Percentiles rank a stretch among this genome's conserved stretches.
phyloP scores from a whole-genome alignment of 2,797 vertebrate genomes.

The Microctenopoma lineatum region DNA sequence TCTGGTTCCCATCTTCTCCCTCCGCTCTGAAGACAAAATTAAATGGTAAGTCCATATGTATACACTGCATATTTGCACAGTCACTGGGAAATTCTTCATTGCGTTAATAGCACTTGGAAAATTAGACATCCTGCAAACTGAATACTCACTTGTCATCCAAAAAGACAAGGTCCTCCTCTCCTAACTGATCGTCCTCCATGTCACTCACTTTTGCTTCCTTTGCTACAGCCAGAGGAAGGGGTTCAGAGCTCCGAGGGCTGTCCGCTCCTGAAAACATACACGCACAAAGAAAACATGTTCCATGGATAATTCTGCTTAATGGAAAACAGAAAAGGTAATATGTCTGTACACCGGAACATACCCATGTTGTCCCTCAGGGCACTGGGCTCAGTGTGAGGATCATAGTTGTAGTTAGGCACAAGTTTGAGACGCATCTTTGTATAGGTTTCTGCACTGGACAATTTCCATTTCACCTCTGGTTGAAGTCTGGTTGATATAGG shows the following conservation, averaged over 20 bases:
- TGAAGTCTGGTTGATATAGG: conserved; percentile 75
- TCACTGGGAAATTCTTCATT: not conserved
- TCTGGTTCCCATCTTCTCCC: conserved; percentile 90
- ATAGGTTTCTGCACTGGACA: conserved; percentile 93
- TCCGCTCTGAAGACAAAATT: conserved; percentile 79
- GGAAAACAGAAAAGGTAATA: not conserved
- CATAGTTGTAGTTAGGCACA: conserved; percentile 92
- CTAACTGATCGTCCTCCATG: conserved; percentile 93
- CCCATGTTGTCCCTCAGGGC: conserved; percentile 95
- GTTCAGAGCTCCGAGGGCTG: conserved; percentile 85
- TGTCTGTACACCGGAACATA: conserved; percentile 59
- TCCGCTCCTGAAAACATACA: conserved; percentile 82
- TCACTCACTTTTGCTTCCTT: conserved; percentile 97
- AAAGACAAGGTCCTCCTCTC: conserved; percentile 90
- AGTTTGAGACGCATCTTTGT: conserved; percentile 97
- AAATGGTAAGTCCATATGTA: not conserved
- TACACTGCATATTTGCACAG: not conserved
- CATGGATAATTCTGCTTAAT: not conserved
- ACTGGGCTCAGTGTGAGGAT: conserved; percentile 91
- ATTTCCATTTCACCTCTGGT: conserved; percentile 87
- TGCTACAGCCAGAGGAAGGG: conserved; percentile 90
- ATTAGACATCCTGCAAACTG: not conserved
- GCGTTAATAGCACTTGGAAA: not conserved
- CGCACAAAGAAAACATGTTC: not conserved
- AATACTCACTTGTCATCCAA: conserved; percentile 88